Base-by-base conservation (phyloP, 2,113 vertebrate genomes). In the Dipodomys stephensi region DNA sequence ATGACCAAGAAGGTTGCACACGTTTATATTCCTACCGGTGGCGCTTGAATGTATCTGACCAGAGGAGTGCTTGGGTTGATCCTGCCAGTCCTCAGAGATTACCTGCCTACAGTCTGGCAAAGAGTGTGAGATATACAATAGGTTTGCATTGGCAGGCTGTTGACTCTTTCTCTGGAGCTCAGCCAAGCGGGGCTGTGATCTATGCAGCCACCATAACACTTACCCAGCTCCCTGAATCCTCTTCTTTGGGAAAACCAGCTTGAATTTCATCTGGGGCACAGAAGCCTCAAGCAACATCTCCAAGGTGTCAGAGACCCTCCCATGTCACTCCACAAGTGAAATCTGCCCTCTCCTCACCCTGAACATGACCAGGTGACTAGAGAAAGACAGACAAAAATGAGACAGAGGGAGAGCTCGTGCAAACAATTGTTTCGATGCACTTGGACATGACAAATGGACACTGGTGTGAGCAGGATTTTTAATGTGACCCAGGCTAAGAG, bases 401-500 rank as follows among this genome's bases (percentile, higher is more conserved):
- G 97, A 87, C 96, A 96, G 95, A 96, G 95, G 96, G 97, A 95
- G 96, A 96, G 95, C 96, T 98, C 97, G 96, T 97, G 97, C 97
- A 97, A 96, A 94, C 92, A 96, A 97, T 97, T 97, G 96, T 83
- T 88, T 83, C 57, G 44, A 86, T 89, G 96, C 96, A 97, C 96
- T 97, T 97, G 94, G 96, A 97, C 92, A 94, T 32, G 10, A 77
- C 93, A 76, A 95, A 97, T 92, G 97, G 9, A 95, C 91, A 94
- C 94, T n/a, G 77, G 97, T 95, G 94, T 90, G 30, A 57, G 93
- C 87, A 80, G n/a, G 78, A 22, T 81, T 96, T 97, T 97, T 97
- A 97, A 97, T 96, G 97, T 96, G 87, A 94, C 81, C 46, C n/a
- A 46, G 57, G 88, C 46, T 5, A 0, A 90, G 85, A n/a, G 30